phyloP scores from a whole-genome alignment of 2,888 invertebrate species.

The Dendrolimus pini region DNA sequence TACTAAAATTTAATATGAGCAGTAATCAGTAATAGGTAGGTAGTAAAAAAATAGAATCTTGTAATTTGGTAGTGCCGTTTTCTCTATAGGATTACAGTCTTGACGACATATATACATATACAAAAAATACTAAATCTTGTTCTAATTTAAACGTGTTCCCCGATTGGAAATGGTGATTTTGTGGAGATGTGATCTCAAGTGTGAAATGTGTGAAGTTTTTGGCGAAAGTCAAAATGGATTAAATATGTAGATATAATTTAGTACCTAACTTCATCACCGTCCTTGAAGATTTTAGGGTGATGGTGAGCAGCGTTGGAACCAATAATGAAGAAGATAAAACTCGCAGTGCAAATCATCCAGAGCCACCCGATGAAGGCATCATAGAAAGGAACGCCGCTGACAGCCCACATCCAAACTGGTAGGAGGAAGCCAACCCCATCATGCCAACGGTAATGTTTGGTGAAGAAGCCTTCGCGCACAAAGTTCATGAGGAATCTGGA shows the following conservation, averaged over 20 bases:
- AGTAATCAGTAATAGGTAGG: too few relatives aligned
- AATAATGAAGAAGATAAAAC: conserved; percentile 79
- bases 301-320: conserved; percentile 88
- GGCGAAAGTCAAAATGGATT: too few relatives aligned
- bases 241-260: background rate
- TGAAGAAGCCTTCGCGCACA: conserved; percentile 36
- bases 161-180: too few relatives aligned
- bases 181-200: too few relatives aligned
- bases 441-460: conserved; percentile 47
- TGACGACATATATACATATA: too few relatives aligned
- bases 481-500: conserved; percentile 39
- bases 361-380: conserved; percentile 72
- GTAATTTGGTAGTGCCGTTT: too few relatives aligned
- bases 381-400: conserved; percentile 37
- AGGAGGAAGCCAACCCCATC: conserved; percentile 47
- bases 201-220: too few relatives aligned
- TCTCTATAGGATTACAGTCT: too few relatives aligned
- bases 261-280: conserved; percentile 83
- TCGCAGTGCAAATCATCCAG: conserved; percentile 70
- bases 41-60: too few relatives aligned
- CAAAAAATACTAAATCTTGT: too few relatives aligned
- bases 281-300: conserved; percentile 87
- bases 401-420: conserved; percentile 58
- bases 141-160: too few relatives aligned
- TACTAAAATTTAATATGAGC: too few relatives aligned